These are phyloP conservation scores for Sceloporus tristichus DNA, from an alignment of 2,113 vertebrate species.

Conservation along the genomic window DNA sequence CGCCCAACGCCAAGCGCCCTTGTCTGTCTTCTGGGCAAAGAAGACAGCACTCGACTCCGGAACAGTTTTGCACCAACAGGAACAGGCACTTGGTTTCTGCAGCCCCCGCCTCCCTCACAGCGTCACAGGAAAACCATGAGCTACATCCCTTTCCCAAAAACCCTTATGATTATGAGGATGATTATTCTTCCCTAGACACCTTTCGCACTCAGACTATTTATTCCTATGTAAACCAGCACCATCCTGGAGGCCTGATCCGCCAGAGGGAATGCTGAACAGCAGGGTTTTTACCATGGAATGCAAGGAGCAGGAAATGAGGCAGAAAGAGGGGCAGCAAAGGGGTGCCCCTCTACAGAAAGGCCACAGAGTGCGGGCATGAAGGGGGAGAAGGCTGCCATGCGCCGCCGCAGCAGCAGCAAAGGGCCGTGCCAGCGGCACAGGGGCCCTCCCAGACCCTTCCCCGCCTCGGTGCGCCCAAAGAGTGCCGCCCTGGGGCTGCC, in stretches of 20 bases:
- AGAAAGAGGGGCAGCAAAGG: no score
- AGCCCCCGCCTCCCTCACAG: no score
- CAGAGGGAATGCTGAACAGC: not conserved
- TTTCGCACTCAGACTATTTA: no score
- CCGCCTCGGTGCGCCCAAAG: not conserved
- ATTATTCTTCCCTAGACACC: no score
- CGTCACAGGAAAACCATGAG: no score
- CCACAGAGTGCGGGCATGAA: not conserved
- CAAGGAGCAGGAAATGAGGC: not conserved
- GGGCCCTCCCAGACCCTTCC: not conserved
- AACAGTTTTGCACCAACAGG: no score
- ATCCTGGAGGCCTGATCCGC: no score
- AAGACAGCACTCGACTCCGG: no score
- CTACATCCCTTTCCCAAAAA: not conserved
- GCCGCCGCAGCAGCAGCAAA: not conserved
- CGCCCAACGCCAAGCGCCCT: no score
- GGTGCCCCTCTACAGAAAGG: not conserved
- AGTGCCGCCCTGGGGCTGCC: not conserved
- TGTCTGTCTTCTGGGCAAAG: no score
- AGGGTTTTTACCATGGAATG: not conserved
- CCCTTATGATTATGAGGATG: not conserved
- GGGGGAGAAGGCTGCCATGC: not conserved
- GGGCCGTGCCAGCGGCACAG: not conserved
- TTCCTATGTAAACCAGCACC: no score
- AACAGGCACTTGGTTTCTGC: not conserved